Evolutionary conservation across 2,888 invertebrate genomes (phyloP).

Genomic region (Lycia hirtaria): DNA sequence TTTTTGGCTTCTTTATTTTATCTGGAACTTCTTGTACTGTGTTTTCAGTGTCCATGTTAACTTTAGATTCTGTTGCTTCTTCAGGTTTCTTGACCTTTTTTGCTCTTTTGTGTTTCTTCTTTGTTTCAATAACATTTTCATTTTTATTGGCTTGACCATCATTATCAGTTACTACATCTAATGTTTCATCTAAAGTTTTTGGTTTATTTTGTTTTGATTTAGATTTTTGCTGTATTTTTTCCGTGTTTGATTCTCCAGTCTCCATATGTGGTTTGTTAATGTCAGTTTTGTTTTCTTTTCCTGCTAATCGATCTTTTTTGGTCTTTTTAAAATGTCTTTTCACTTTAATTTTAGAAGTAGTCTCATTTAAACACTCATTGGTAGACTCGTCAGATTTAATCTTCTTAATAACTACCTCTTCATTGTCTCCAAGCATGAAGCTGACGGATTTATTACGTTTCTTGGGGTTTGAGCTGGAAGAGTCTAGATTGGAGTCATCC

Average conservation of each 20-base stretch:
- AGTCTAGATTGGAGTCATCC: constrained; percentile 42
- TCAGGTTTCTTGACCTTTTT: constrained; percentile 51
- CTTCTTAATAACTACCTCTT: constrained; percentile 64
- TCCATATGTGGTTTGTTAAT: constrained; percentile 31
- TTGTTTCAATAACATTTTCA: constrained; percentile 10
- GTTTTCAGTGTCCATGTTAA: constrained; percentile 25
- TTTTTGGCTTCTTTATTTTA: constrained; percentile 55
- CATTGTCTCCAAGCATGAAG: constrained; percentile 70
- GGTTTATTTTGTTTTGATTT: constrained; percentile 42
- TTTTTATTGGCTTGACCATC: constrained; percentile 26
- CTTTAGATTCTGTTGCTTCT: constrained; percentile 41
- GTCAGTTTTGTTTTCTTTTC: constrained; percentile 52
- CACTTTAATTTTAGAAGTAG: constrained; percentile 30
- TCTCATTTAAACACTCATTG: constrained; percentile 30
- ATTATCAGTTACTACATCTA: constrained; percentile 22
- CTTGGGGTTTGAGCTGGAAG: constrained; percentile 55
- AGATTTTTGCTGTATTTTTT: constrained; percentile 31
- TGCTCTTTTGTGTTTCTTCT: constrained; percentile 45
- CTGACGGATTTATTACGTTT: constrained; percentile 78
- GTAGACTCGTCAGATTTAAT: constrained; percentile 62
- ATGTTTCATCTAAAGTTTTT: constrained; percentile 22
- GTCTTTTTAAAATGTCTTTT: constrained; percentile 41
- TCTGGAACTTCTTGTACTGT: constrained; percentile 35
- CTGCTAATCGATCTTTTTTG: constrained; percentile 38
- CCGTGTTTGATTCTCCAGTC: constrained; percentile 36